Evolutionary conservation across 2,797 vertebrate species (phyloP).

Genomic region (Poecilia velifera): DNA sequence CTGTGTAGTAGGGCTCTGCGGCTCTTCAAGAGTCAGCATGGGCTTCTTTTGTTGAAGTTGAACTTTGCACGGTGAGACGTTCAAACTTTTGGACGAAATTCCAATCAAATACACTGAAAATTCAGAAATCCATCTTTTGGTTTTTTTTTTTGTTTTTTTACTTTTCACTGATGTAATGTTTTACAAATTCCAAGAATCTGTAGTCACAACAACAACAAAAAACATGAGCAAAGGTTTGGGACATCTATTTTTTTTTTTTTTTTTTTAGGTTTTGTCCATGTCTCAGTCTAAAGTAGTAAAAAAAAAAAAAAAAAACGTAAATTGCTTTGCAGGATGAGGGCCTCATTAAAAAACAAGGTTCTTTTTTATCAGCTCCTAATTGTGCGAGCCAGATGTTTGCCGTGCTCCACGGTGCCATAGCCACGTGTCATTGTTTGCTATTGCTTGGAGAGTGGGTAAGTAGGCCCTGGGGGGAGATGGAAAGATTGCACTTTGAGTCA

Average conservation of each 20-base stretch:
- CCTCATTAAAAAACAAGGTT: neutral
- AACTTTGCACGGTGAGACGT: neutral
- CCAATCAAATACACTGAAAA: neutral
- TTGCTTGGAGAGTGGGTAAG: conserved; percentile 39
- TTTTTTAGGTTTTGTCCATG: neutral
- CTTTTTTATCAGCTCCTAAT: conserved; percentile 20
- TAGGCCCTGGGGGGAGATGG: conserved; percentile 21
- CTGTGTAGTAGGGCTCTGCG: neutral
- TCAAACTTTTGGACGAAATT: neutral
- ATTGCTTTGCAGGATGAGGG: neutral
- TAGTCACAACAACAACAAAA: neutral
- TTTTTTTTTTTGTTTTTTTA: too few species aligned
- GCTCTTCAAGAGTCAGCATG: neutral
- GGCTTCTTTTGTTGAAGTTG: neutral
- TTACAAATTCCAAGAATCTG: neutral
- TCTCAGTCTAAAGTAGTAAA: neutral
- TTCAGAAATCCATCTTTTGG: neutral
- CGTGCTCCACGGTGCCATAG: conserved; percentile 26
- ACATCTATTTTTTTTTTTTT: neutral
- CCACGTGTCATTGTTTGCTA: conserved; percentile 53
- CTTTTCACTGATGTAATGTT: neutral
- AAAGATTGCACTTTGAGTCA: conserved; percentile 66
- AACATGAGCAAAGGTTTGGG: neutral
- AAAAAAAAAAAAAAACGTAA: neutral
- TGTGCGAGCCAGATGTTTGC: conserved; percentile 34